These are phyloP conservation scores for Protobothrops mucrosquamatus DNA, from an alignment of 2,113 vertebrate genomes.

Conservation along the genomic window DNA sequence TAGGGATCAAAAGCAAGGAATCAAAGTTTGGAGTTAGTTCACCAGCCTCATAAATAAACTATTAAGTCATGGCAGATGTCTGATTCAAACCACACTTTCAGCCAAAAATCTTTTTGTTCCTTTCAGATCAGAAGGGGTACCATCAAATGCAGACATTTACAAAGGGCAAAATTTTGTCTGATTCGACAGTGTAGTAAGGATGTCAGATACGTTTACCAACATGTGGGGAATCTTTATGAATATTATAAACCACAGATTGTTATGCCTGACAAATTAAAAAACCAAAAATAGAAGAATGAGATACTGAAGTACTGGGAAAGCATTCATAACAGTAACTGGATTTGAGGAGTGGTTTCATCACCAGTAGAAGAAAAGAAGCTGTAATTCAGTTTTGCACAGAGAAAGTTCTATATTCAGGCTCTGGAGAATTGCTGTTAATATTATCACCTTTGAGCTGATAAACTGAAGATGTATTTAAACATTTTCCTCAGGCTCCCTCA, in stretches of 20 bases:
- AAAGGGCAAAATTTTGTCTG: neutral
- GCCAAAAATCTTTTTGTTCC: neutral
- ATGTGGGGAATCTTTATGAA: neutral
- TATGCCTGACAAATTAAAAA: neutral
- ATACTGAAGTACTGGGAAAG: neutral
- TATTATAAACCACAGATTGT: neutral
- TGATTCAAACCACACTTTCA: neutral
- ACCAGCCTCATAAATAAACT: no score
- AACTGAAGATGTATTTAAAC: neutral
- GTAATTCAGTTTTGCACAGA: neutral
- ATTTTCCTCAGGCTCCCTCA: neutral
- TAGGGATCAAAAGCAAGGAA: neutral
- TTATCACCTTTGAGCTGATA: neutral
- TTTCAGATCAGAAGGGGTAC: neutral
- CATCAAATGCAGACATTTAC: neutral
- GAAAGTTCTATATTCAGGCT: neutral
- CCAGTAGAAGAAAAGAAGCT: neutral
- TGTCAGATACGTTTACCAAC: neutral
- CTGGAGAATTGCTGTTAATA: neutral
- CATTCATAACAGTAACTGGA: neutral
- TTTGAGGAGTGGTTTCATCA: neutral
- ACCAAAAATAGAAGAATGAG: neutral
- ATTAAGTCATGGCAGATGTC: neutral
- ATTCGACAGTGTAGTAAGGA: neutral
- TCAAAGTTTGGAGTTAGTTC: neutral